A percentile compares a stretch with the other conserved stretches of the same genome.
Conservation (phyloP, 2,888 invertebrate species). For the Ornithoptera priamus region DNA sequence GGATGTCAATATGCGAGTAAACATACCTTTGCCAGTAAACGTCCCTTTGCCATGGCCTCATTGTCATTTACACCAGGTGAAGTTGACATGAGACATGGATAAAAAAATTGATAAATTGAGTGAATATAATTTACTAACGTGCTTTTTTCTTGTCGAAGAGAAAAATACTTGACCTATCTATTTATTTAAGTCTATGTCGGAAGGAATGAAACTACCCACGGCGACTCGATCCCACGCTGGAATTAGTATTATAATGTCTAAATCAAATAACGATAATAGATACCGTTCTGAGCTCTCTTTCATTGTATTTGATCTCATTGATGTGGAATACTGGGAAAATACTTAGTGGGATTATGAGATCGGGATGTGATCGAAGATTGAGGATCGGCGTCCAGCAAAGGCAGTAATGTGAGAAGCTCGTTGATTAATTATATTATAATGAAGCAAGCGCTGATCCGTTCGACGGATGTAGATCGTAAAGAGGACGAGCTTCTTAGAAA, state of each 20-base stretch:
- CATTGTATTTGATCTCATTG: neutral
- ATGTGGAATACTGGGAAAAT: neutral
- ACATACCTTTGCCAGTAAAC: no score
- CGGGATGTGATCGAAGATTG: neutral
- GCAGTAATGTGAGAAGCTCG: neutral
- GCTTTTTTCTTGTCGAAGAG: neutral
- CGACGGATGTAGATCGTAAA: neutral
- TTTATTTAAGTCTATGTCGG: neutral
- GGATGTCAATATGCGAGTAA: no score
- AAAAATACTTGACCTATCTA: neutral
- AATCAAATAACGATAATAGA: conserved; percentile 26
- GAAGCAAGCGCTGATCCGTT: neutral
- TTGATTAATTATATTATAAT: neutral
- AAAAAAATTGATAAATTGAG: no score
- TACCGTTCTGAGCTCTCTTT: neutral
- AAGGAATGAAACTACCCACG: conserved; percentile 11
- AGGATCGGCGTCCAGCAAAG: neutral
- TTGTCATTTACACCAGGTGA: no score
- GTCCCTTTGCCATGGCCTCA: no score
- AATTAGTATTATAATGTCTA: conserved; percentile 19
- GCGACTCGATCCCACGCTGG: conserved; percentile 19
- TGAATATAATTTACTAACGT: no score
- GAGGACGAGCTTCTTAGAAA: no score
- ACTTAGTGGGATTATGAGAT: neutral
- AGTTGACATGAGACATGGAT: no score